Conservation (phyloP, 2,113 vertebrate species). For the Coptodon bakossiorum region DNA sequence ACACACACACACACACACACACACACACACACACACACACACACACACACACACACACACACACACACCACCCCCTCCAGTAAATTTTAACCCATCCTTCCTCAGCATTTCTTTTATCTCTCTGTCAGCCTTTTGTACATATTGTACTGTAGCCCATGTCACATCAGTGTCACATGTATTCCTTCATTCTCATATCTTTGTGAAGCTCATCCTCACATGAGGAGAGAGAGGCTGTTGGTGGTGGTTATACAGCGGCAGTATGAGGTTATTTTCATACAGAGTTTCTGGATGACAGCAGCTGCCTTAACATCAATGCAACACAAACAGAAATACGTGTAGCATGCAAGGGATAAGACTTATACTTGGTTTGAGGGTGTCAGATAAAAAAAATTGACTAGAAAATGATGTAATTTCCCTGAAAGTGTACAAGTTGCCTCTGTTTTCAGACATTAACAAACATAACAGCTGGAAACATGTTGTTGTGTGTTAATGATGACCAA, state of each 20-base stretch:
- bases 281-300: background rate
- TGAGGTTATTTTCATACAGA: background rate
- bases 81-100: background rate
- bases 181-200: background rate
- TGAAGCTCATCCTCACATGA: background rate
- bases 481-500: background rate
- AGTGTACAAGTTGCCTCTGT: background rate
- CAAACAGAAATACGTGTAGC: background rate
- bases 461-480: background rate
- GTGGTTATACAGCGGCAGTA: background rate
- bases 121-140: background rate
- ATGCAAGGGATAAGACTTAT: background rate
- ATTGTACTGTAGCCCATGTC: background rate
- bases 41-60: background rate
- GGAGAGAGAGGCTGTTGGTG: background rate
- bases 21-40: no score
- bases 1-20: no score
- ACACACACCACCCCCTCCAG: background rate
- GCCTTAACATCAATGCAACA: background rate
- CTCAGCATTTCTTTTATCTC: background rate
- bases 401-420: background rate
- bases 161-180: background rate
- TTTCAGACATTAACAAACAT: background rate
- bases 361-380: background rate
- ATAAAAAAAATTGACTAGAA: background rate